Evolutionary conservation across 2,113 vertebrate species (phyloP), one percentile per base, ranked within the genome.

Genomic region (Meles meles): DNA sequence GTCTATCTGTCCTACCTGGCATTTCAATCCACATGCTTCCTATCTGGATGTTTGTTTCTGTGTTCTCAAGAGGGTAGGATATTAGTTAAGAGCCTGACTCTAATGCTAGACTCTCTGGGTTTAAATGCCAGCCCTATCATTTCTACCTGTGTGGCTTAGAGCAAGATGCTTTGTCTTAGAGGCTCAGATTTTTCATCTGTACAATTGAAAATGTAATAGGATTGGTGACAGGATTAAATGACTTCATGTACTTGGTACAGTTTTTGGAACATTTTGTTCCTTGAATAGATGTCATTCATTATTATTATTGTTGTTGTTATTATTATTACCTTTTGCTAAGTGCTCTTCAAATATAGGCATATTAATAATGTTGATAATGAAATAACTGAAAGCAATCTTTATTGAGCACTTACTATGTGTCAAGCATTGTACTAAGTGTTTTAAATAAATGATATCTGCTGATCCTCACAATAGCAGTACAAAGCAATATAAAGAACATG

Each of bases 131-230:
- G 23, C 9, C 21, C 44, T 82, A 31, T 2, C 29, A 31, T 88
- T 61, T 12, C 25, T 74, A 57, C 1, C 8, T 37, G 14, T 37
- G 14, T 95, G 34, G 57, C 7, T 21, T 91, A 14, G 13, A 77
- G 14, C 37, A 85, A 95, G 12, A 63, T 42, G 2, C n/a, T 76
- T 96, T 37, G 5, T 95, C 14, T 92, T 79, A 94, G 52, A 90
- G 5, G 25, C 27, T 94, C 44, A 29, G 5, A 31, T 80, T 81
- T 21, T 82, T 82, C 63, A 39, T 77, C 25, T 80, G 11, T 85
- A 37, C 55, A 84, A 47, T 8, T 88, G n/a, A 14, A 90, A 95
- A 87, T 84, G 37, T 25, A 92, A 84, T 47, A 80, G 13, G 4
- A 61, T 25, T 87, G 59, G 39, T 59, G 20, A 15, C 55, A 95